Percentiles rank a stretch among this genome's conserved stretches.
Conservation (phyloP, 2,113 vertebrate genomes). For the Podocnemis expansa region DNA sequence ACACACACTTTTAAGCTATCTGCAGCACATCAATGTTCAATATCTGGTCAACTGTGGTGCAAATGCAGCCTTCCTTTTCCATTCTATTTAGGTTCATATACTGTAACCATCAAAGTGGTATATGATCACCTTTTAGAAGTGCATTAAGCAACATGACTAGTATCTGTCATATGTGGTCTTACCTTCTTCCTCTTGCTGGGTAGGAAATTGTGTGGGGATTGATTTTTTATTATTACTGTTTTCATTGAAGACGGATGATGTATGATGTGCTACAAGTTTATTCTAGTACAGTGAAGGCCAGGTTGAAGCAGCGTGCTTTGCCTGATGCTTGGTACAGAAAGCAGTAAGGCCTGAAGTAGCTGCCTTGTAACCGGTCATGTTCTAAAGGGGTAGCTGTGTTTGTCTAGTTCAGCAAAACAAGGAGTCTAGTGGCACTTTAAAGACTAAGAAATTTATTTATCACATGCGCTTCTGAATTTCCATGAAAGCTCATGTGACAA, state of each 20-base stretch:
- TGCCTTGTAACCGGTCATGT: rapidly evolving
- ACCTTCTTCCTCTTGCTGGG: not conserved
- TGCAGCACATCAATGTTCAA: not conserved
- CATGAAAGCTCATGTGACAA: no score
- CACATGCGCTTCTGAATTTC: no score
- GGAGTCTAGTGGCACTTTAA: no score
- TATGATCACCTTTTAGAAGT: not conserved
- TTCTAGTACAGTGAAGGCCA: rapidly evolving
- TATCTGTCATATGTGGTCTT: not conserved
- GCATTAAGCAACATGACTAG: not conserved
- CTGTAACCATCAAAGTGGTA: not conserved
- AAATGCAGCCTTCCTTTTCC: not conserved
- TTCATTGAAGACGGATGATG: not conserved
- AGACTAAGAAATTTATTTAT: no score
- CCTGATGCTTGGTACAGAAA: rapidly evolving
- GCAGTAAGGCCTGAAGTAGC: rapidly evolving
- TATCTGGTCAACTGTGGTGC: rapidly evolving
- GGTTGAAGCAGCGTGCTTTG: rapidly evolving
- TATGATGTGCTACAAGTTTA: rapidly evolving
- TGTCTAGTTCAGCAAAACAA: no score
- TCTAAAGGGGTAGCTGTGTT: no score
- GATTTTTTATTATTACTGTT: not conserved
- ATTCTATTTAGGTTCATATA: not conserved
- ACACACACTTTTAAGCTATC: rapidly evolving
- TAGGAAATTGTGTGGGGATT: not conserved